Conservation (phyloP, 2,888 invertebrate genomes). For the Cephus nigrinus region DNA sequence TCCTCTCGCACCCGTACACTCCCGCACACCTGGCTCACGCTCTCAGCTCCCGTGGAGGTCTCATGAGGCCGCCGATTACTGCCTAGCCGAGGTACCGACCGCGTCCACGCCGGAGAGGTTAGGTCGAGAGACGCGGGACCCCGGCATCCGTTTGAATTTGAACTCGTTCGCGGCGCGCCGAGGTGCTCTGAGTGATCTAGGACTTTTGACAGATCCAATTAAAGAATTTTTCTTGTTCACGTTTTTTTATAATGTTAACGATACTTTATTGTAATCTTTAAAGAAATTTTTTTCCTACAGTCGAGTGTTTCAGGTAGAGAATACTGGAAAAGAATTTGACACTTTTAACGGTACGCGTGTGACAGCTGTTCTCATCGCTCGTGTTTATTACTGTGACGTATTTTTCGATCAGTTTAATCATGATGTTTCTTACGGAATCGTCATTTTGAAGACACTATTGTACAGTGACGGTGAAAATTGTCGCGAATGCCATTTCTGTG, state of each 20-base stretch:
- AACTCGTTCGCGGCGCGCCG: conserved; percentile 15
- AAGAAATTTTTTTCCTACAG: not conserved
- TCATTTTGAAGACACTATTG: not conserved
- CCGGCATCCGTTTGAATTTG: conserved; percentile 29
- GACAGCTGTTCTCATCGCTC: not conserved
- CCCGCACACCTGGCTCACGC: conserved; percentile 20
- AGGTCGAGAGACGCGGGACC: conserved; percentile 43
- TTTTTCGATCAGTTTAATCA: not conserved
- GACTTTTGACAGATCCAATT: not conserved
- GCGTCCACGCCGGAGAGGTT: conserved; percentile 33
- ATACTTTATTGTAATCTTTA: not conserved
- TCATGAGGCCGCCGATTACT: conserved; percentile 21
- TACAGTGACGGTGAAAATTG: not conserved
- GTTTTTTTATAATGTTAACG: not conserved
- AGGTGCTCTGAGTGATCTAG: conserved; percentile 19
- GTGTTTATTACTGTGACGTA: not conserved
- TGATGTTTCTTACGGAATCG: not conserved
- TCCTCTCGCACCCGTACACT: conserved; percentile 50
- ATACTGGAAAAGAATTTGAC: not conserved
- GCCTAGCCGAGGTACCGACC: conserved; percentile 22
- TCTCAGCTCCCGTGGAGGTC: conserved; percentile 19
- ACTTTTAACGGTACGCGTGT: not conserved
- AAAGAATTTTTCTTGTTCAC: not conserved
- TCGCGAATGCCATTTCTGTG: not conserved
- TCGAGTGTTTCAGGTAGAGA: not conserved